phyloP scores from a whole-genome alignment of 2,113 vertebrate species.

The Tragelaphus imberbis region DNA sequence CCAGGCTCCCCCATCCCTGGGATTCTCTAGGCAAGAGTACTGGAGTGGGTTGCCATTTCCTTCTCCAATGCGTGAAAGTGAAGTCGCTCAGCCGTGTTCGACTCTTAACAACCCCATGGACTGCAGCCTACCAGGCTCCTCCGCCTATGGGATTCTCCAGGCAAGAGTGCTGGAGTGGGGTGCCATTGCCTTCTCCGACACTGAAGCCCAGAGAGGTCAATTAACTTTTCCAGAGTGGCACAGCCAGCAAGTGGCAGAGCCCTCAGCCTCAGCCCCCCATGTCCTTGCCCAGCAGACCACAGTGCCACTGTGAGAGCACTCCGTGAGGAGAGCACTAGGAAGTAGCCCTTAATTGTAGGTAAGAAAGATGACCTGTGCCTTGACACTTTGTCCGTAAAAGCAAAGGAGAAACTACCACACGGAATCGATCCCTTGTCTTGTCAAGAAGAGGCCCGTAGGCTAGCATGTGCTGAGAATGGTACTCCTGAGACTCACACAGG shows the following conservation, averaged over 20 bases:
- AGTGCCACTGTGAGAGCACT: background rate
- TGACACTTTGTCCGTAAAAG: background rate
- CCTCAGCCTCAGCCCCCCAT: background rate
- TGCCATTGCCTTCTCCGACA: background rate
- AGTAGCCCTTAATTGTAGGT: background rate
- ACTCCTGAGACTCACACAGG: background rate
- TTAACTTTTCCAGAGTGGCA: background rate
- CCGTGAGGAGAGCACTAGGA: background rate
- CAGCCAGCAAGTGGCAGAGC: background rate
- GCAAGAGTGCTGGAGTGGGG: no score
- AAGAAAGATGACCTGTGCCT: background rate
- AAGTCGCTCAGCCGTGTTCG: no score
- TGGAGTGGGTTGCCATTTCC: no score
- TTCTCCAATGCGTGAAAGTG: no score
- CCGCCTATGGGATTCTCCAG: no score
- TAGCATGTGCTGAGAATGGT: fast-evolving
- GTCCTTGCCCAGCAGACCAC: background rate
- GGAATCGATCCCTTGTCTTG: background rate
- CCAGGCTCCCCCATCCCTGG: no score
- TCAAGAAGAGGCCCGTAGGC: background rate
- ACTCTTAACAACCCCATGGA: no score
- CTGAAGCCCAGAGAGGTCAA: background rate
- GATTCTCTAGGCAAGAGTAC: no score
- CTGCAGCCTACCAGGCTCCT: no score
- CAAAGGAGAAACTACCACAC: background rate